A percentile compares a stretch with the other conserved stretches of the same genome.
Conservation (phyloP, 2,888 invertebrate species). For the Stenchaetothrips biformis region DNA sequence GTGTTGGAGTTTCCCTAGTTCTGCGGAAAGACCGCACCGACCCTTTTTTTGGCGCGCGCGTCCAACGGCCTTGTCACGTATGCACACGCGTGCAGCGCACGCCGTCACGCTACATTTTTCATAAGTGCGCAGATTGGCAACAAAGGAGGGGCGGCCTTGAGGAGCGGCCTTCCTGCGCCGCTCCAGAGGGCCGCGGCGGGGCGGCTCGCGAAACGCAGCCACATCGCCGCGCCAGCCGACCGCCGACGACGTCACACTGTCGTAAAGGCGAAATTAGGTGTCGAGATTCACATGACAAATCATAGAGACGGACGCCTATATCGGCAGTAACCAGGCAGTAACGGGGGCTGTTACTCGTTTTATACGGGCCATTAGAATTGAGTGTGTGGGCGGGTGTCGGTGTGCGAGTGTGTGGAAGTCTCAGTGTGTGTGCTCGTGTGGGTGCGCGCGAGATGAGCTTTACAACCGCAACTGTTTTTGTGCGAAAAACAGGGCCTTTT, state of each 20-base stretch:
- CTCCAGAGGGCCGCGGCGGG: background rate
- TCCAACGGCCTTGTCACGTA: no score
- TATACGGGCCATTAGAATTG: background rate
- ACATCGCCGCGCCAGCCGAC: background rate
- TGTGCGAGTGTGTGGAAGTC: background rate
- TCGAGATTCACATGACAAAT: constrained; percentile 23
- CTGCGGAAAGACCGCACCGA: no score
- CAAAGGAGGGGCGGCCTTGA: background rate
- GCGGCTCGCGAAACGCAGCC: background rate
- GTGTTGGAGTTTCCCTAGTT: no score
- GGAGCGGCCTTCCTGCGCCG: background rate
- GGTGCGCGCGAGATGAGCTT: no score
- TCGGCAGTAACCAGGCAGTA: constrained; percentile 3
- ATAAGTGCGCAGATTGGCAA: background rate
- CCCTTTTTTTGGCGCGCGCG: no score
- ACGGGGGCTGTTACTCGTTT: background rate
- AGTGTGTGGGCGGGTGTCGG: background rate
- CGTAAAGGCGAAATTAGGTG: constrained; percentile 19
- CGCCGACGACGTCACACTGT: background rate
- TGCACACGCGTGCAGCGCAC: background rate
- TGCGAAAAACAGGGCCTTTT: no score
- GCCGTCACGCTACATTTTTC: background rate
- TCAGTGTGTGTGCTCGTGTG: background rate
- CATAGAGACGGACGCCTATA: constrained; percentile 3
- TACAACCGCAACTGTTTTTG: no score